Percentiles rank a stretch among this genome's conserved stretches.
phyloP scores from a whole-genome alignment of 2,888 invertebrate genomes.

The Cotesia congregata region DNA sequence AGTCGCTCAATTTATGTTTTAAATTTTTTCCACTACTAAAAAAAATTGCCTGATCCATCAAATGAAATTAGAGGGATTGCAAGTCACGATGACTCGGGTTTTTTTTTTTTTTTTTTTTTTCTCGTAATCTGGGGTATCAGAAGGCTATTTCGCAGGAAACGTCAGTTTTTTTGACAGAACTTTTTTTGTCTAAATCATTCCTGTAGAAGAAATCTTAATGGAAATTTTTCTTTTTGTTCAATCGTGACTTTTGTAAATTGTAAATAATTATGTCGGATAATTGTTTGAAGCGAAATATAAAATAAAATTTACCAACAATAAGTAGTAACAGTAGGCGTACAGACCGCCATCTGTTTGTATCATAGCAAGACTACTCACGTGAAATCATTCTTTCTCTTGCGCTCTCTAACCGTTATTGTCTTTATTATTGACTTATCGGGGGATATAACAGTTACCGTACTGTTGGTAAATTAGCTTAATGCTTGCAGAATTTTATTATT shows the following conservation, averaged over 20 bases:
- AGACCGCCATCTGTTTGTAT: constrained; percentile 56
- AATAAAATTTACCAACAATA: constrained; percentile 17
- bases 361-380: constrained; percentile 44
- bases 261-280: not conserved
- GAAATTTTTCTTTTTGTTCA: not conserved
- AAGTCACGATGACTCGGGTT: not conserved
- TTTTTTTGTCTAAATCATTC: no score
- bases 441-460: constrained; percentile 5
- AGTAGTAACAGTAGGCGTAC: constrained; percentile 52
- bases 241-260: not conserved
- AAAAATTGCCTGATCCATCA: no score
- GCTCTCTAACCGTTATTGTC: not conserved
- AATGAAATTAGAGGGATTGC: no score
- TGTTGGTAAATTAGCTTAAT: not conserved
- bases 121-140: not conserved
- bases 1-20: no score
- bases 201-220: no score
- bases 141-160: not conserved
- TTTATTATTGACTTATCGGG: constrained; percentile 14
- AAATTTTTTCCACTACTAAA: no score
- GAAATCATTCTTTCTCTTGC: not conserved
- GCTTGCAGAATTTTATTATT: no score
- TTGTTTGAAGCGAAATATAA: not conserved
- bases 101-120: not conserved
- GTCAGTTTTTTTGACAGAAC: no score